phyloP scores from a whole-genome alignment of 2,797 vertebrate genomes.

The Pipistrellus kuhlii region DNA sequence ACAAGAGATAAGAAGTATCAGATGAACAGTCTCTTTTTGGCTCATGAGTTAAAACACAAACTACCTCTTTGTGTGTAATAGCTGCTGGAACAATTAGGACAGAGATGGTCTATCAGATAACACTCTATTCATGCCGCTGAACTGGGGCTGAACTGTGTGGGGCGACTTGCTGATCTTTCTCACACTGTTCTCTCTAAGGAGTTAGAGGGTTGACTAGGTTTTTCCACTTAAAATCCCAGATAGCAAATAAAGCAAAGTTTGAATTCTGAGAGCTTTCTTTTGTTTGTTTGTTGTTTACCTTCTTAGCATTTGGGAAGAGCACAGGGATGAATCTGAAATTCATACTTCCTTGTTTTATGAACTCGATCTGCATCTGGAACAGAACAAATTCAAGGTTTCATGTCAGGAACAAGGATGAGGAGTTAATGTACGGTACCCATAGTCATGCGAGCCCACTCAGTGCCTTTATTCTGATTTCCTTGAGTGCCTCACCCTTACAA shows the following conservation, averaged over 20 bases:
- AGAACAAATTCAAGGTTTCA: slow-evolving; percentile 83
- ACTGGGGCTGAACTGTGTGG: neutral
- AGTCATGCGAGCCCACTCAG: neutral
- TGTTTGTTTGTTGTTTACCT: slow-evolving; percentile 87
- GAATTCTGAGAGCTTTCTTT: slow-evolving; percentile 28
- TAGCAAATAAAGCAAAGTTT: slow-evolving; percentile 63
- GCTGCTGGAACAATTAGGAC: slow-evolving; percentile 46
- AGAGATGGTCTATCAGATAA: slow-evolving; percentile 16
- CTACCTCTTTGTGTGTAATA: slow-evolving; percentile 9
- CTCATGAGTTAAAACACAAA: slow-evolving; percentile 45
- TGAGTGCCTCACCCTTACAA: neutral
- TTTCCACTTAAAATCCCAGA: slow-evolving; percentile 71
- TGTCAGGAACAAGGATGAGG: slow-evolving; percentile 78
- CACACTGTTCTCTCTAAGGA: slow-evolving; percentile 47
- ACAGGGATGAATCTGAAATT: slow-evolving; percentile 98
- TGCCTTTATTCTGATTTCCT: neutral
- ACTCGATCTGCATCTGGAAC: slow-evolving; percentile 96
- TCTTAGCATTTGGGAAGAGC: slow-evolving; percentile 93
- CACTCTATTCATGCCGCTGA: neutral
- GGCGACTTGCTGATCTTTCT: slow-evolving; percentile 53
- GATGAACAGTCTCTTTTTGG: slow-evolving; percentile 27
- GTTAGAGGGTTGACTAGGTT: slow-evolving; percentile 46
- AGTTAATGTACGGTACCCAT: neutral
- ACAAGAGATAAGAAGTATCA: slow-evolving; percentile 63
- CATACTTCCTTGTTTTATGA: slow-evolving; percentile 97